phyloP scores from a whole-genome alignment of 2,113 vertebrate genomes.

The Epinephelus fuscoguttatus region DNA sequence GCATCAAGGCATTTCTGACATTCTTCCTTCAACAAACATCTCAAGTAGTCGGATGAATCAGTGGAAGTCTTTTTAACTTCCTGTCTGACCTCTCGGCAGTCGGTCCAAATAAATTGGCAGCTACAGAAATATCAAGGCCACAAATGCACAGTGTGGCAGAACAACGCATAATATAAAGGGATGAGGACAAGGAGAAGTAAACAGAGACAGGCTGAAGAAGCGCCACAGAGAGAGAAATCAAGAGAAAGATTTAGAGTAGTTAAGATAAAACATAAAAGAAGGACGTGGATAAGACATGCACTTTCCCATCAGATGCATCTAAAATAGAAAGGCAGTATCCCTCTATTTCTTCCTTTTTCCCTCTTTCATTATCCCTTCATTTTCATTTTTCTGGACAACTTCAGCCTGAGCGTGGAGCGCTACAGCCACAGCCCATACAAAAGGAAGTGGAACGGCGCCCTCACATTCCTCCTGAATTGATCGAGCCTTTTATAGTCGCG shows the following conservation, averaged over 20 bases:
- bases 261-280: conserved; percentile 32
- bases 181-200: background rate
- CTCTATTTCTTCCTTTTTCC: conserved; percentile 17
- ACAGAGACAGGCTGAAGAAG: background rate
- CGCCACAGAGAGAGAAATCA: conserved; percentile 1
- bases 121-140: conserved; percentile 23
- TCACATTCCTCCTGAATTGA: conserved; percentile 63
- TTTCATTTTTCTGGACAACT: conserved; percentile 40
- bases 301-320: conserved; percentile 25
- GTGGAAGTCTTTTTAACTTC: conserved; percentile 22
- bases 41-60: conserved; percentile 6
- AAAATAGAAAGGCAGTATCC: conserved; percentile 42
- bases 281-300: background rate
- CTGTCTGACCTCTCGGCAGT: conserved; percentile 14
- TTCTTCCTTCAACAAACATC: conserved; percentile 20
- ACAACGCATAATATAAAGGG: conserved; percentile 12
- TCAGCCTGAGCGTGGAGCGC: conserved; percentile 19
- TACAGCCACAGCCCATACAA: conserved; percentile 13
- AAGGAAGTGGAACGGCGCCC: conserved; percentile 24
- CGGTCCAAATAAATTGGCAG: conserved; percentile 13
- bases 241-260: conserved; percentile 25
- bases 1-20: conserved; percentile 37
- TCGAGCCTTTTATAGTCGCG: conserved; percentile 33
- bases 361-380: conserved; percentile 59
- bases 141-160: conserved; percentile 31